phyloP scores from a whole-genome alignment of 2,113 vertebrate species.

The Aptenodytes patagonicus region DNA sequence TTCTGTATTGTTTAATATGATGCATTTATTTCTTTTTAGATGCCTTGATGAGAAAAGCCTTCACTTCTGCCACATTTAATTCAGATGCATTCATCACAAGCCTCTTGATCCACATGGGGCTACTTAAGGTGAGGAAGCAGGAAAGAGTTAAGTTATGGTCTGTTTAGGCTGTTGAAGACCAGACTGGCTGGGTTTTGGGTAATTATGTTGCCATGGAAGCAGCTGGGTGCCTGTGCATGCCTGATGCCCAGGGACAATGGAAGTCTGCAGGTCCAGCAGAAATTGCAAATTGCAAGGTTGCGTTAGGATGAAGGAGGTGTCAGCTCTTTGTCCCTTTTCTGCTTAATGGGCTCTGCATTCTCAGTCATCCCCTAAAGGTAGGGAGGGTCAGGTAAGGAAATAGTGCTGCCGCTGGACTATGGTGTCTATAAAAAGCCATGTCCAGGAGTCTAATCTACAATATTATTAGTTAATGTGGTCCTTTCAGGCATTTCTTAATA shows the following conservation, averaged over 20 bases:
- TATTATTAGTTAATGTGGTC: neutral
- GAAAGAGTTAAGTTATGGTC: neutral
- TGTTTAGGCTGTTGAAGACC: neutral
- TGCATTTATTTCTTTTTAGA: conserved; percentile 68
- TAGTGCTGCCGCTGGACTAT: neutral
- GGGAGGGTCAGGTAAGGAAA: neutral
- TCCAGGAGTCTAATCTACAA: neutral
- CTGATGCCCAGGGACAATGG: neutral
- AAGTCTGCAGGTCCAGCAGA: conserved; percentile 2
- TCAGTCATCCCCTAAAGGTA: neutral
- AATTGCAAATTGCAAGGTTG: neutral
- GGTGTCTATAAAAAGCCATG: neutral
- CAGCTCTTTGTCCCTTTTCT: neutral
- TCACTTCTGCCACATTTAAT: conserved; percentile 81
- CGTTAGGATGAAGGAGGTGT: neutral
- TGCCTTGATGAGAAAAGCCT: conserved; percentile 87
- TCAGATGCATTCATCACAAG: conserved; percentile 85
- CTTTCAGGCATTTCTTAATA: neutral
- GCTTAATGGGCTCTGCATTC: neutral
- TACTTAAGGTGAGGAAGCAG: conserved; percentile 85
- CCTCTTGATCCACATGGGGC: conserved; percentile 88
- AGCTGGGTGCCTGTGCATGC: conserved; percentile 13
- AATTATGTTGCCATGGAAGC: conserved; percentile 39
- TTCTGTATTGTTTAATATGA: neutral
- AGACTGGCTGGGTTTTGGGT: neutral